These are phyloP conservation scores for Tribolium freemani DNA, from an alignment of 2,888 invertebrate species.

Conservation along the genomic window DNA sequence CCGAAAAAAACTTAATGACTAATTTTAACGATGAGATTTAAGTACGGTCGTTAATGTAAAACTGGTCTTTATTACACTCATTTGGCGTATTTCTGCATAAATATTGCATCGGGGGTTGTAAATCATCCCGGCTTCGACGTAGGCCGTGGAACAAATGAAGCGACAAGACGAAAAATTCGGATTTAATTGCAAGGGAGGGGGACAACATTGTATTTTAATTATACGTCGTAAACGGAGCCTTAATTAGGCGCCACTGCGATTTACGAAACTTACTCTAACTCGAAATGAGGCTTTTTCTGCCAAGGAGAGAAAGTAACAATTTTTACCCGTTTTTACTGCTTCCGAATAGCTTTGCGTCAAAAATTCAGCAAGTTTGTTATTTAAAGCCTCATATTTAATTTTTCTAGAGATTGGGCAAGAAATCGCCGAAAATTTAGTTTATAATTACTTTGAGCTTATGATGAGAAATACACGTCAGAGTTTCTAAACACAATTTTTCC, in stretches of 20 bases:
- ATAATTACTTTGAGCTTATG: no score
- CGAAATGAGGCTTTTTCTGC: no score
- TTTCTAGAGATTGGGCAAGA: no score
- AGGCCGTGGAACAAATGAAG: slow-evolving; percentile 40
- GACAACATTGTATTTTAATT: slow-evolving; percentile 28
- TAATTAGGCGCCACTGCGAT: background rate
- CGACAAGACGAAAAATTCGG: slow-evolving; percentile 7
- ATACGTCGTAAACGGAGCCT: background rate
- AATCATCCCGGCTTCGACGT: slow-evolving; percentile 52
- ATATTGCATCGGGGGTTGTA: slow-evolving; percentile 57
- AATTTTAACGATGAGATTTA: slow-evolving; percentile 66
- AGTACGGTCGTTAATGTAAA: slow-evolving; percentile 64
- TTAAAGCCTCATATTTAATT: no score
- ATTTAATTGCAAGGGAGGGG: slow-evolving; percentile 9
- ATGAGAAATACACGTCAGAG: no score
- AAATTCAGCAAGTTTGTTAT: no score
- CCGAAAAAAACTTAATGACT: slow-evolving; percentile 65
- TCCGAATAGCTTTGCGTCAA: no score
- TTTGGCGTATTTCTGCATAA: slow-evolving; percentile 62
- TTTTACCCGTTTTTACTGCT: no score
- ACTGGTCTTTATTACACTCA: slow-evolving; percentile 64
- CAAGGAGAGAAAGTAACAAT: no score
- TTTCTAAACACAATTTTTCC: no score
- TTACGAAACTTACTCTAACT: no score
- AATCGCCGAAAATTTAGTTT: no score